phyloP scores from a whole-genome alignment of 1,140 invertebrate species.

The Atta colombica region DNA sequence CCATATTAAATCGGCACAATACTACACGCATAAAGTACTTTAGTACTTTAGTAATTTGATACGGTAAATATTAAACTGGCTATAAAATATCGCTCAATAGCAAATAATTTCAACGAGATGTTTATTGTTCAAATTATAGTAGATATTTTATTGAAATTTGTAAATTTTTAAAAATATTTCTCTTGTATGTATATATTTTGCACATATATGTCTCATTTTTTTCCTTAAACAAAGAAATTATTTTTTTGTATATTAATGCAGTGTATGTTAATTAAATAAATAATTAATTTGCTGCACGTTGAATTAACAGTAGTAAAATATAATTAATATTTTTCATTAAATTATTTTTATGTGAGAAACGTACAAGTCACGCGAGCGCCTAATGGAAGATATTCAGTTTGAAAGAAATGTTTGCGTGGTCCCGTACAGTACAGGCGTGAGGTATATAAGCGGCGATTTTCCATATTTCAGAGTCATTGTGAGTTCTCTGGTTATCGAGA shows the following conservation, averaged over 20 bases:
- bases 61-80: background rate
- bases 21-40: background rate
- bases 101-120: background rate
- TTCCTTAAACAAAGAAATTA: background rate
- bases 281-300: background rate
- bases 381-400: background rate
- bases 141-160: background rate
- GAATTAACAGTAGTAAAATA: background rate
- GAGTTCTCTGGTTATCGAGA: slow-evolving; percentile 4
- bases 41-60: background rate
- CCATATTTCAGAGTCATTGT: slow-evolving; percentile 46
- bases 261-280: background rate
- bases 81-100: background rate
- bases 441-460: slow-evolving; percentile 57
- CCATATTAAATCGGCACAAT: background rate
- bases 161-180: background rate
- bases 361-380: background rate
- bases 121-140: background rate
- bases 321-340: background rate
- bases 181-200: background rate
- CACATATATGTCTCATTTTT: background rate
- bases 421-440: background rate
- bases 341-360: background rate
- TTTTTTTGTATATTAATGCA: background rate
- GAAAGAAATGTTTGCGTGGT: slow-evolving; percentile 14